These are phyloP conservation scores for Archaeoteleia sp. DNA, from an alignment of 2,888 invertebrate species.

Conservation along the genomic window DNA sequence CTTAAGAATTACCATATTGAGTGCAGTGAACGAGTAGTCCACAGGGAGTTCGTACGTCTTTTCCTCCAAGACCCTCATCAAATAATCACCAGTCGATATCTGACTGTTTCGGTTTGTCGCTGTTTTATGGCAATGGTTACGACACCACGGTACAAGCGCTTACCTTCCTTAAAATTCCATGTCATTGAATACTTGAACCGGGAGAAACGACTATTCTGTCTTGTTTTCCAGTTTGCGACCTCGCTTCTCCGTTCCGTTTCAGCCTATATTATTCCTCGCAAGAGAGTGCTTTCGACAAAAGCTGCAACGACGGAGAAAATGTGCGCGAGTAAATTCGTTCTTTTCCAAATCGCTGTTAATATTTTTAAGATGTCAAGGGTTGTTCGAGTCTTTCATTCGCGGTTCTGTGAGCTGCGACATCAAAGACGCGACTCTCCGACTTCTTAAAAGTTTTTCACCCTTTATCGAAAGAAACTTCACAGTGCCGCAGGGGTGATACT, in stretches of 20 bases:
- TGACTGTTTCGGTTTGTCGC: slow-evolving; percentile 50
- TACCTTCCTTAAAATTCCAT: slow-evolving; percentile 39
- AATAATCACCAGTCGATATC: slow-evolving; percentile 68
- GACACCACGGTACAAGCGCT: slow-evolving; percentile 5
- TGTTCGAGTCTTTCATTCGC: slow-evolving; percentile 52
- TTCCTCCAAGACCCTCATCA: slow-evolving; percentile 59
- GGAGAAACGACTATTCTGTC: slow-evolving; percentile 25
- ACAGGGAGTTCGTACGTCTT: slow-evolving; percentile 5
- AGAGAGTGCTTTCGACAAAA: slow-evolving; percentile 48
- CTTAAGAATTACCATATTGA: too few species aligned
- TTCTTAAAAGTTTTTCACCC: slow-evolving; percentile 70
- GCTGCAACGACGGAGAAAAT: slow-evolving; percentile 48
- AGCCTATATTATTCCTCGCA: slow-evolving; percentile 36
- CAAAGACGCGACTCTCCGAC: slow-evolving; percentile 66
- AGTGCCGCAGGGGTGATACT: slow-evolving; percentile 44
- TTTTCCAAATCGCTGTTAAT: slow-evolving; percentile 61
- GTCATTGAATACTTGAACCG: slow-evolving; percentile 50
- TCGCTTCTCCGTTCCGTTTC: slow-evolving; percentile 11
- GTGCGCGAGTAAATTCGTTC: slow-evolving; percentile 40
- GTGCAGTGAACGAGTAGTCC: slow-evolving; percentile 5
- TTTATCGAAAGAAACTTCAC: slow-evolving; percentile 62
- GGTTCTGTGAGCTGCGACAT: slow-evolving; percentile 60
- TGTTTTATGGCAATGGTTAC: slow-evolving; percentile 11
- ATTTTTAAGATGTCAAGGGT: slow-evolving; percentile 64
- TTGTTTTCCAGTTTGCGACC: slow-evolving; percentile 40